A percentile compares a stretch with the other conserved stretches of the same genome.
Evolutionary conservation across 2,113 vertebrate species (phyloP).

Genomic region (Copsychus sechellarum): DNA sequence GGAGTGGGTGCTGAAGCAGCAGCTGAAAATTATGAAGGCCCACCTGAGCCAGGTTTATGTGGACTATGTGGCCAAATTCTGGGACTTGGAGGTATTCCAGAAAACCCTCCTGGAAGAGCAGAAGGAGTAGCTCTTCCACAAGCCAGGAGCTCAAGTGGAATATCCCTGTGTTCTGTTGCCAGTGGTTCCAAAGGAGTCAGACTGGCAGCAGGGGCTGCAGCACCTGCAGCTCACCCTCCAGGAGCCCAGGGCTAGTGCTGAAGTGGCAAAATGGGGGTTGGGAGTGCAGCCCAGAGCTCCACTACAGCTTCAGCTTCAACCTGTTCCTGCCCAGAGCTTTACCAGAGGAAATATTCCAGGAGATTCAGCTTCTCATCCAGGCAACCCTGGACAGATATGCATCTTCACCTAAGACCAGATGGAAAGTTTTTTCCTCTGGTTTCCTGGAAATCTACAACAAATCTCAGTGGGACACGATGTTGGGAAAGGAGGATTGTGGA

Average conservation of each 20-base stretch:
- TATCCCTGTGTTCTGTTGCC: background rate
- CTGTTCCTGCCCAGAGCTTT: background rate
- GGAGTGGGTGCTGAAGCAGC: background rate
- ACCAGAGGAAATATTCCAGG: background rate
- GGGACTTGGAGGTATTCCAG: background rate
- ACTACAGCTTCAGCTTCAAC: background rate
- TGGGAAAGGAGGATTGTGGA: background rate
- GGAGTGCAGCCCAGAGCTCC: background rate
- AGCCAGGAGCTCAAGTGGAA: background rate
- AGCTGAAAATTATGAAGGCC: background rate
- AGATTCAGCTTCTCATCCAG: background rate
- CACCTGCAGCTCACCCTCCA: background rate
- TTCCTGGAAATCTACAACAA: background rate
- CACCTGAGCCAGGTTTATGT: background rate
- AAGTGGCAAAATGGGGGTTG: background rate
- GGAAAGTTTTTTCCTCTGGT: background rate
- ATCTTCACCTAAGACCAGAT: background rate
- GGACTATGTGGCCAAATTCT: rapidly evolving
- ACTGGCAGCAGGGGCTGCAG: background rate
- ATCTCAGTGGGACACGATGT: background rate
- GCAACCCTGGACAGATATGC: rapidly evolving
- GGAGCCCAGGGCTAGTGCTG: rapidly evolving
- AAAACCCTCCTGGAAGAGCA: background rate
- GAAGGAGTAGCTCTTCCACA: rapidly evolving
- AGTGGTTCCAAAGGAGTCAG: background rate